Base-by-base conservation (phyloP, 2,797 vertebrate genomes). In the Nothura maculosa region DNA sequence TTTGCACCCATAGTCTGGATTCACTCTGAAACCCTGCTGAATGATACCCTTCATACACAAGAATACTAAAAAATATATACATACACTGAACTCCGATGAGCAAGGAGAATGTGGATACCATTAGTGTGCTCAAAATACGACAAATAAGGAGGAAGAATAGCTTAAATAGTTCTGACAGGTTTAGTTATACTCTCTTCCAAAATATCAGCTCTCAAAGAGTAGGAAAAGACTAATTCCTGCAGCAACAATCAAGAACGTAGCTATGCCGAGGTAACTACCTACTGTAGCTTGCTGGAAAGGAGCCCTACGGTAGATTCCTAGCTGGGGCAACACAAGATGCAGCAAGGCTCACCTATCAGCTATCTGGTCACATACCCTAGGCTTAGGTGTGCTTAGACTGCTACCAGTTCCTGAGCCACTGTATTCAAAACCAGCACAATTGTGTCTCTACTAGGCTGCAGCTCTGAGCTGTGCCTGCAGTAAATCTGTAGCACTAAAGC, bases 381-480 rank as follows among this genome's bases (percentile, higher is more conserved):
- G 43, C 66, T 25, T 60, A 55, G 10, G 20, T 30, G 3, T 2
- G 48, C 62, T 15, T 18, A 57, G 50, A 36, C 57, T 77, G 21
- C 17, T 42, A 28, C 54, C 21, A n/a, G 36, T 54, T 25, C 62
- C 70, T 54, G 50, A 92, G 55, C 54, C 20, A 1, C 54, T 22
- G 8, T n/a, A 30, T 28, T 76, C n/a, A 50, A 69, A 89, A 78
- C 50, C 10, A 81, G 40, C 54, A 64, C 58, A 48, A 30, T 10
- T 11, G 20, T 34, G 16, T 69, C 92, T 69, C 66, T 27, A 48
- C 32, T 17, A 7, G 40, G 67, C 74, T 87, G 62, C 61, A 36
- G 69, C 57, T 91, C 72, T 52, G 64, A 52, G 61, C 57, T 87
- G 75, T 82, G 63, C 81, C 34, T 12, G 43, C n/a, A 50, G 45